Evolutionary conservation across 2,888 invertebrate genomes (phyloP).

Genomic region (Lithophane socia): DNA sequence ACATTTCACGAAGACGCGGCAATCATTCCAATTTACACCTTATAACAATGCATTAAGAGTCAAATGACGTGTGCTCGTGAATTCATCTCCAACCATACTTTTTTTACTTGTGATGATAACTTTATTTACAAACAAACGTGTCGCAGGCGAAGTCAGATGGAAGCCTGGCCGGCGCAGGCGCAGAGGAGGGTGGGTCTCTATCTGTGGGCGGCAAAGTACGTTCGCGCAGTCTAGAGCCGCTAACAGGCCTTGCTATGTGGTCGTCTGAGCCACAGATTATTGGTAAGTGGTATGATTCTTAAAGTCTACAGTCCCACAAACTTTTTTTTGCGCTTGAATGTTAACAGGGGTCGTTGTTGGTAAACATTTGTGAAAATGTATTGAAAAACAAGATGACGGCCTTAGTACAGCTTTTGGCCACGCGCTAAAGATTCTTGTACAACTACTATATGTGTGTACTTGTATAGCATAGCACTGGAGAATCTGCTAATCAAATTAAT

Average conservation of each 20-base stretch:
- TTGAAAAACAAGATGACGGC: neutral
- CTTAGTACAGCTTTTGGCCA: neutral
- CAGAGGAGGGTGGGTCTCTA: constrained; percentile 85
- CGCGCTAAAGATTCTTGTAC: neutral
- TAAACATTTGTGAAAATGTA: neutral
- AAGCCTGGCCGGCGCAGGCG: constrained; percentile 93
- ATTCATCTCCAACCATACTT: too few relatives aligned
- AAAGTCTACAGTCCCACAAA: neutral
- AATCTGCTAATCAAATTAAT: neutral
- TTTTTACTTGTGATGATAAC: neutral
- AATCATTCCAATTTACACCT: neutral
- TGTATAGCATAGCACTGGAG: neutral
- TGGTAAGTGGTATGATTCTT: constrained; percentile 72
- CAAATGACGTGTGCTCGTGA: neutral
- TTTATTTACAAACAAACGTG: neutral
- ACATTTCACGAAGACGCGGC: too few relatives aligned
- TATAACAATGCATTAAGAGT: neutral
- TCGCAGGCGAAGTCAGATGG: constrained; percentile 97
- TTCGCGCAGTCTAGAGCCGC: constrained; percentile 98
- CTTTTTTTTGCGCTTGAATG: neutral
- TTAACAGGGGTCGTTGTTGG: neutral
- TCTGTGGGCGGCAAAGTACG: constrained; percentile 83
- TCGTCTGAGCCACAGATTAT: constrained; percentile 99
- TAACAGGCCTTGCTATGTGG: constrained; percentile 99
- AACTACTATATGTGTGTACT: neutral